phyloP scores from a whole-genome alignment of 1,140 invertebrate genomes.

The Tenebrio molitor region DNA sequence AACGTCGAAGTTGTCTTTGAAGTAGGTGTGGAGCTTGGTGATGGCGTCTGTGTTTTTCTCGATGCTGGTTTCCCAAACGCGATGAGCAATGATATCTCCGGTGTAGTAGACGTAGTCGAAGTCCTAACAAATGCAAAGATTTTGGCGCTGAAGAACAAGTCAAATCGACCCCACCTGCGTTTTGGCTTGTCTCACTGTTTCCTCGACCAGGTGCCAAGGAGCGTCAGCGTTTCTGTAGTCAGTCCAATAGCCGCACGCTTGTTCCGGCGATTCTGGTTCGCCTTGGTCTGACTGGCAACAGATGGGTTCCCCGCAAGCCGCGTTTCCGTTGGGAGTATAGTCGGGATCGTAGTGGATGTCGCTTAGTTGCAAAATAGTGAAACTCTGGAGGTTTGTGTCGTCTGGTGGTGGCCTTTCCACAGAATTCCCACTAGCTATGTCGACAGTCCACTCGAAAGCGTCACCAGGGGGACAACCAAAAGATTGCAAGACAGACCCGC shows the following conservation, averaged over 20 bases:
- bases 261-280: conserved; percentile 53
- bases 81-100: conserved; percentile 87
- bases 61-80: conserved; percentile 84
- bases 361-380: conserved; percentile 80
- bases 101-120: conserved; percentile 86
- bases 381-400: conserved; percentile 38
- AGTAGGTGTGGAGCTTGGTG: conserved; percentile 69
- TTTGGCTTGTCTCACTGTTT: conserved; percentile 51
- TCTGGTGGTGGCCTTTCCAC: conserved; percentile 17
- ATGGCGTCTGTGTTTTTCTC: conserved; percentile 76
- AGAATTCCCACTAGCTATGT: conserved; percentile 65
- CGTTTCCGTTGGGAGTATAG: conserved; percentile 77
- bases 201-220: conserved; percentile 53
- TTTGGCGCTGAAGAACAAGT: conserved; percentile 1
- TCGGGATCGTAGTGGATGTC: conserved; percentile 87
- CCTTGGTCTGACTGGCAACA: conserved; percentile 79
- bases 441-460: conserved; percentile 71
- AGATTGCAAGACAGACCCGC: conserved; percentile 71
- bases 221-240: conserved; percentile 82
- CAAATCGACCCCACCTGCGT: conserved; percentile 61
- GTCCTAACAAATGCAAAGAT: conserved; percentile 20
- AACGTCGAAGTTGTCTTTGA: conserved; percentile 76
- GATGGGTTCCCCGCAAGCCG: conserved; percentile 80
- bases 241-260: conserved; percentile 82
- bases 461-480: conserved; percentile 61